Evolutionary conservation across 1,140 invertebrate genomes (phyloP).

Genomic region (Heterodera schachtii): DNA sequence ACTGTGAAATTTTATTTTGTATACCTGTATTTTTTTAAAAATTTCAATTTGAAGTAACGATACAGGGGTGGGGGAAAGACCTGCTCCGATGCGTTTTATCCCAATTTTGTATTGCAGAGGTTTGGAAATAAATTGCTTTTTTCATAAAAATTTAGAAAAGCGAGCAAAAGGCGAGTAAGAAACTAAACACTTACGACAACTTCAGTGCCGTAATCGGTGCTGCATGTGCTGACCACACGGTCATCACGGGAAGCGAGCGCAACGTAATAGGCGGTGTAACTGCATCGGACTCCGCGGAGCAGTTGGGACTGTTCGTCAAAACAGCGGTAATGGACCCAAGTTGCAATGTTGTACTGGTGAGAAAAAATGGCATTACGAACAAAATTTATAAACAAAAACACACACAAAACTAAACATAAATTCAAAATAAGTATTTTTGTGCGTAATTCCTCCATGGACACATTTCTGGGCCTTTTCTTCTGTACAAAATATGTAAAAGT

Average conservation of each 20-base stretch:
- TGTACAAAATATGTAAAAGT: background rate
- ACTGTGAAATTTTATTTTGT: no score
- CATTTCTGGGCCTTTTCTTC: no score
- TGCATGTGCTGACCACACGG: background rate
- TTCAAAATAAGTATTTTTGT: no score
- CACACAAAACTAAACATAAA: no score
- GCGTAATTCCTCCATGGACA: no score
- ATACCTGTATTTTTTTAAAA: no score
- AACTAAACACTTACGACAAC: background rate
- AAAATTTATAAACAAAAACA: no score
- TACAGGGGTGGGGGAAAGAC: no score
- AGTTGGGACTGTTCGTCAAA: constrained; percentile 15
- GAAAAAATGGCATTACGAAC: background rate
- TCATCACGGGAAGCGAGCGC: background rate
- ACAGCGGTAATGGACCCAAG: constrained; percentile 23
- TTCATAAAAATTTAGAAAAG: background rate
- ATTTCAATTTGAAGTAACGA: no score
- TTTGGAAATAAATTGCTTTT: background rate
- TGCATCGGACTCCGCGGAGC: constrained; percentile 3
- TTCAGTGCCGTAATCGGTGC: background rate
- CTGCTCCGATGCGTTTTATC: no score
- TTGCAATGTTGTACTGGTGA: background rate
- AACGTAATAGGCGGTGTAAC: constrained; percentile 20
- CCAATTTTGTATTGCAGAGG: no score
- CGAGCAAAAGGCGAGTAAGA: no score